These are phyloP conservation scores for Apis cerana DNA, from an alignment of 1,140 invertebrate species.

Conservation along the genomic window DNA sequence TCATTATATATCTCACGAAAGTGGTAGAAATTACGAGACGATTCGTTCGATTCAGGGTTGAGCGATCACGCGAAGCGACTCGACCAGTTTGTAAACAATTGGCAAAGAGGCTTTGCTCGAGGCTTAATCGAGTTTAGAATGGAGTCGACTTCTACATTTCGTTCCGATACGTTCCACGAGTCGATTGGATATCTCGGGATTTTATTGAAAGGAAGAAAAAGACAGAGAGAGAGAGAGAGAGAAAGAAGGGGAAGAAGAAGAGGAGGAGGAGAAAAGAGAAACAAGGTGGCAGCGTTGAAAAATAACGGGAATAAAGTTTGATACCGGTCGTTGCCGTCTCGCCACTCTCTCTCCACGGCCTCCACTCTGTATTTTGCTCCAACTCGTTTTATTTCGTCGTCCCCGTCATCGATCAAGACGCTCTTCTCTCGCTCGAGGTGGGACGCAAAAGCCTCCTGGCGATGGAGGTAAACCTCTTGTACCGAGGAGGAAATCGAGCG, in stretches of 20 bases:
- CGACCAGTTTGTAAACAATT: background rate
- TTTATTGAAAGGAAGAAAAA: background rate
- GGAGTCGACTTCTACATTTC: no score
- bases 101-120: background rate
- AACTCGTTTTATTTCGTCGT: constrained; percentile 9
- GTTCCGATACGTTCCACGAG: no score
- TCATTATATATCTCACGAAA: background rate
- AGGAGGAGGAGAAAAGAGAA: background rate
- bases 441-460: constrained; percentile 1
- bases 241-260: no score
- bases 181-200: background rate
- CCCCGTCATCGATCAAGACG: constrained; percentile 32
- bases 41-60: background rate
- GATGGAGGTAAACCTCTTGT: constrained; percentile 24
- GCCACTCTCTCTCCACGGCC: background rate
- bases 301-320: constrained; percentile 20
- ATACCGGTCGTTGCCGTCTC: constrained; percentile 13
- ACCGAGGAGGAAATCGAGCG: constrained; percentile 19
- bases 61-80: constrained; percentile 2
- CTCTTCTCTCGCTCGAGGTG: background rate
- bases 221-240: no score
- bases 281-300: background rate
- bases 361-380: background rate
- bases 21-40: background rate
- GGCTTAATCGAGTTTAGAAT: background rate